phyloP scores from a whole-genome alignment of 2,888 invertebrate species.

The Athalia cordata region DNA sequence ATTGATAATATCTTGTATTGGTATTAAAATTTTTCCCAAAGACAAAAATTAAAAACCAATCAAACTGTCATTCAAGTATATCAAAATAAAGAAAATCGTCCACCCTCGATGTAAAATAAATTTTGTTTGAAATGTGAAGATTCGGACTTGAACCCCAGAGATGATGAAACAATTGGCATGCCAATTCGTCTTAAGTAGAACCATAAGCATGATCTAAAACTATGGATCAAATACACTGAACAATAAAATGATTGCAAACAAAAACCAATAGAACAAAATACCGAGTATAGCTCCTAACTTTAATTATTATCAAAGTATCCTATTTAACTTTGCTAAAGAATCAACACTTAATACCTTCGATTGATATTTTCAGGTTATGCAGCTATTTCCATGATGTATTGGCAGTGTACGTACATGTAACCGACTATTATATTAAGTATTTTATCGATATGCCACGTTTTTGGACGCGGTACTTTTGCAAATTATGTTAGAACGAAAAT shows the following conservation, averaged over 20 bases:
- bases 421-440: constrained; percentile 14
- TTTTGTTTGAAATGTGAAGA: background rate
- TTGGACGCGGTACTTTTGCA: background rate
- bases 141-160: constrained; percentile 1
- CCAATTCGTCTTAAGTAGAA: background rate
- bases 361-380: constrained; percentile 30
- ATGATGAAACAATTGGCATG: constrained; percentile 28
- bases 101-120: background rate
- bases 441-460: background rate
- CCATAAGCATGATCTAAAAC: background rate
- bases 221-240: background rate
- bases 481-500: background rate
- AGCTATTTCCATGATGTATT: background rate
- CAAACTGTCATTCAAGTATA: background rate
- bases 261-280: too few relatives aligned
- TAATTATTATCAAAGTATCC: too few relatives aligned
- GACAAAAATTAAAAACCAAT: too few relatives aligned
- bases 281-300: too few relatives aligned
- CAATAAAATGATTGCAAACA: too few relatives aligned
- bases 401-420: constrained; percentile 15
- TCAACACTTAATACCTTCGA: background rate
- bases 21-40: too few relatives aligned
- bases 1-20: too few relatives aligned
- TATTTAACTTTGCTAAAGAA: too few relatives aligned
- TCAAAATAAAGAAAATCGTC: background rate